Evolutionary conservation across 2,888 invertebrate species (phyloP), one percentile per base, ranked within the genome.

Genomic region (Drosophila macrospina): DNA sequence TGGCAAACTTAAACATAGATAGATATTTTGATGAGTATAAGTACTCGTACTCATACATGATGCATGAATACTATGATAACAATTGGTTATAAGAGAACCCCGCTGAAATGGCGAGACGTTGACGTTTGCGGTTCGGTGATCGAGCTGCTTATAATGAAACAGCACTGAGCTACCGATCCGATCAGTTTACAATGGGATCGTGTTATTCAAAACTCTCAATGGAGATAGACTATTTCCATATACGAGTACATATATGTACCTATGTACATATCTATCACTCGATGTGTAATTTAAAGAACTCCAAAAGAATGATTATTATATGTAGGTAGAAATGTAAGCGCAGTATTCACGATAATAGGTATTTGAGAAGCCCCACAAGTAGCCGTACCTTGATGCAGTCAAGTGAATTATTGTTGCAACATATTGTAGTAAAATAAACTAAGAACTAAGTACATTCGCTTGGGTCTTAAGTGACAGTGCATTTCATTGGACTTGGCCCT

Each of bases 361-460:
- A 16, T 39, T 42, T 62, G 62, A 51, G 78, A 78, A 78, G 69
- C 78, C 78, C 65, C 64, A 57, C 78, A 78, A 78, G 78, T 78
- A 51, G 64, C 62, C n/a, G 48, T 32, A 68, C 26, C 48, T 37
- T 10, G 39, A 63, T 32, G 61, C 80, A 78, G 57, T 78, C 78
- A 80, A 64, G 80, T 80, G 77, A 78, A 77, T 78, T 78, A 78
- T 78, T 80, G 78, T 60, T 63, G 74, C 77, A 76, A 69, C 75
- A 74, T 74, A 65, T 74, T 69, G 69, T 51, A 56, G 51, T 37
- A 65, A 75, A 52, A 78, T 76, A 74, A 76, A 74, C 56, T 54
- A 36, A 50, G 62, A 56, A 71, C 72, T 74, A 61, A 72, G 59
- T 30, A 73, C 72, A 67, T 67, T 45, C 50, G 63, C 51, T 78